These are phyloP conservation scores for Myripristis jacobus DNA, from an alignment of 2,797 vertebrate species.

Conservation along the genomic window DNA sequence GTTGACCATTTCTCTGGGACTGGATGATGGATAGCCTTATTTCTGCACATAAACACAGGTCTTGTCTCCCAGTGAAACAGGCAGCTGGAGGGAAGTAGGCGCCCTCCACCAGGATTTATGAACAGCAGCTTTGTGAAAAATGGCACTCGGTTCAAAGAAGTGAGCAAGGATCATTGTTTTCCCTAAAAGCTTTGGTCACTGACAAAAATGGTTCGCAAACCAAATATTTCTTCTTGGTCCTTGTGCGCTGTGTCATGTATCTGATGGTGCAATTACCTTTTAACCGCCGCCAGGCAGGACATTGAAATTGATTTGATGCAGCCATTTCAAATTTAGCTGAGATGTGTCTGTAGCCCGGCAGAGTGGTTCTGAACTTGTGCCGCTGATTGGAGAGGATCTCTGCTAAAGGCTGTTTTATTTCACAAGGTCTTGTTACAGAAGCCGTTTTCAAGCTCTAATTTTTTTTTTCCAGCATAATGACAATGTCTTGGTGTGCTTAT, in stretches of 20 bases:
- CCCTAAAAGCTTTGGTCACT: constrained; percentile 32
- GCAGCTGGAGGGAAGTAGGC: constrained; percentile 51
- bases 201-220: constrained; percentile 7
- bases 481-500: constrained; percentile 23
- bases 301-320: constrained; percentile 60
- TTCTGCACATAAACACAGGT: constrained; percentile 76
- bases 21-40: constrained; percentile 77
- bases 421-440: constrained; percentile 15
- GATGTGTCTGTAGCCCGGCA: constrained; percentile 36
- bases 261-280: constrained; percentile 61
- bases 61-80: constrained; percentile 64
- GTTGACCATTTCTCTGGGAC: constrained; percentile 69
- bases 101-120: constrained; percentile 63
- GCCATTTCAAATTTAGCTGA: constrained; percentile 58
- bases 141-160: constrained; percentile 44
- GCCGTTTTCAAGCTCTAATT: constrained; percentile 38
- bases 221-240: constrained; percentile 45
- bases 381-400: constrained; percentile 41
- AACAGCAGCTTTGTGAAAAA: constrained; percentile 53
- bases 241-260: constrained; percentile 52
- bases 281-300: constrained; percentile 55
- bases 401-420: constrained; percentile 18
- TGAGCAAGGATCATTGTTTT: constrained; percentile 59
- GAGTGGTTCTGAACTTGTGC: constrained; percentile 24
- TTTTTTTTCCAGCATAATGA: constrained; percentile 24